Conservation (phyloP, 2,888 invertebrate genomes). For the Anthrax anthrax region DNA sequence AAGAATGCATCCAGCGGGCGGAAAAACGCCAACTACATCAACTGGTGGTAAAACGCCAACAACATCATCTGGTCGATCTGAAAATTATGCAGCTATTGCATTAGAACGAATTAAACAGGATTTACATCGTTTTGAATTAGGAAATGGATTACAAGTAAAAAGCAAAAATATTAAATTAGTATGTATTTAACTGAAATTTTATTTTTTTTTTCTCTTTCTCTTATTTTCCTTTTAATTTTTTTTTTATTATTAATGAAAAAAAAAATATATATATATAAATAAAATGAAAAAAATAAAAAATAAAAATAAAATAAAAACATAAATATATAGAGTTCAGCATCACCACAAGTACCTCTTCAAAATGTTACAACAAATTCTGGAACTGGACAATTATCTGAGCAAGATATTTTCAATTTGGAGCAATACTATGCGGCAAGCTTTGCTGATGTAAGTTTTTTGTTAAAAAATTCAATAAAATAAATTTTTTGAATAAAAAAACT, state of each 20-base stretch:
- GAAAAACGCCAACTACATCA: conserved; percentile 28
- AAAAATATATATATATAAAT: no score
- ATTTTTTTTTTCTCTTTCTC: not conserved
- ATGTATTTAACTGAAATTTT: not conserved
- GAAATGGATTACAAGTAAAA: conserved; percentile 32
- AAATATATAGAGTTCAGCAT: conserved; percentile 8
- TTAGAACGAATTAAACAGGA: conserved; percentile 35
- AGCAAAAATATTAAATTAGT: not conserved
- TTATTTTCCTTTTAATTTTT: not conserved
- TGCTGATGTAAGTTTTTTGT: conserved; percentile 10
- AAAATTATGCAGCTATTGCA: conserved; percentile 35
- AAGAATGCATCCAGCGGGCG: conserved; percentile 37
- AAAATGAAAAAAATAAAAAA: not conserved
- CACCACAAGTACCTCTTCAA: conserved; percentile 12
- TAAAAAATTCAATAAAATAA: no score
- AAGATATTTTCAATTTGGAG: conserved; percentile 12
- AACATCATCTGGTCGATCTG: conserved; percentile 27
- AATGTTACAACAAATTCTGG: conserved; percentile 9
- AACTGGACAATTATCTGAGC: conserved; percentile 12
- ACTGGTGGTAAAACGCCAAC: conserved; percentile 33
- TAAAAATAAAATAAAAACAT: not conserved
- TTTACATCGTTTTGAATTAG: conserved; percentile 33
- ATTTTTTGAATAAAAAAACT: not conserved
- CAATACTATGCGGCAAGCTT: conserved; percentile 11
- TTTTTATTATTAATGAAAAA: not conserved